A percentile compares a stretch with the other conserved stretches of the same genome.
Evolutionary conservation across 2,113 vertebrate species (phyloP).

Genomic region (Spilogale gracilis): DNA sequence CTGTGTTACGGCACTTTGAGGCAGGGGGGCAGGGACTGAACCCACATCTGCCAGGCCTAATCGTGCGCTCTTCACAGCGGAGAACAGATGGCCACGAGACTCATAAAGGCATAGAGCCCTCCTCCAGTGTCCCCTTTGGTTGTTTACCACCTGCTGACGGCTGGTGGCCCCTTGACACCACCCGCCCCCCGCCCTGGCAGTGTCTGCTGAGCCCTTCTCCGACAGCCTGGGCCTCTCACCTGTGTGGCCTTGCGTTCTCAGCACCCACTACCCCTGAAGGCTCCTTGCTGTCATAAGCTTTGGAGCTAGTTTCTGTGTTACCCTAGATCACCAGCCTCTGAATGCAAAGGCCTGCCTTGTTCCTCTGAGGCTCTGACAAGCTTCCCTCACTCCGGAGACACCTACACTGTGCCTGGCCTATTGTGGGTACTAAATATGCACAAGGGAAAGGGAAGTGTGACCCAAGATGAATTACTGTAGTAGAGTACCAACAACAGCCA

Average conservation of each 20-base stretch:
- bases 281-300: not conserved
- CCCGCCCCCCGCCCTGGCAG: rapidly evolving
- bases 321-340: not conserved
- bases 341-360: not conserved
- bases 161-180: rapidly evolving
- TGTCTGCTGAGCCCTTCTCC: not conserved
- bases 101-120: too few species aligned
- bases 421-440: not conserved
- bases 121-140: not conserved
- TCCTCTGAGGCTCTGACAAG: not conserved
- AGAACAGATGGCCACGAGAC: not conserved
- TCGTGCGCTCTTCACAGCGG: rapidly evolving
- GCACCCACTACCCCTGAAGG: not conserved
- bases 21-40: not conserved
- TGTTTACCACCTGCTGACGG: not conserved
- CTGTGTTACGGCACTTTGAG: not conserved
- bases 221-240: not conserved
- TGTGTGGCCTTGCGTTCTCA: not conserved
- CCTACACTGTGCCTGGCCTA: too few species aligned
- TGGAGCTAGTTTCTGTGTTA: not conserved
- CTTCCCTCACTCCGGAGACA: not conserved
- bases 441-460: not conserved
- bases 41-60: rapidly evolving
- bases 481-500: not conserved
- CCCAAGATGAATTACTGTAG: not conserved